A percentile compares a stretch with the other conserved stretches of the same genome.
Evolutionary conservation across 2,888 invertebrate species (phyloP).

Genomic region (Sminthurides aquaticus): DNA sequence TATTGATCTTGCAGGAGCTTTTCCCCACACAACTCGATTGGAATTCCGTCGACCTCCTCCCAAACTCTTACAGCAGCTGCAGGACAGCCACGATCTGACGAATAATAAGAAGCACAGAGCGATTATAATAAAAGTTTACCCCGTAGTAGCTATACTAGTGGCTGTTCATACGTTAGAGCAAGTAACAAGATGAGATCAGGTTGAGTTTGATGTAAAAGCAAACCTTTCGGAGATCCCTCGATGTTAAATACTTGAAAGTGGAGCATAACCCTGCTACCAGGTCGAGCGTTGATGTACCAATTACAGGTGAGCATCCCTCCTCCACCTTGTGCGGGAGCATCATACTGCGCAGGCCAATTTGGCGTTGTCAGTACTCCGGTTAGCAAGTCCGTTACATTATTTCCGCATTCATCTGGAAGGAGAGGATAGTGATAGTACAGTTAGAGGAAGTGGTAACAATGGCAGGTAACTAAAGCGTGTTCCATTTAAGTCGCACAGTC

Average conservation of each 20-base stretch:
- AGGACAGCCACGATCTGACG: constrained; percentile 82
- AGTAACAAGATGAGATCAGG: no score
- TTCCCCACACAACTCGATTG: constrained; percentile 83
- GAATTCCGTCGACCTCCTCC: constrained; percentile 71
- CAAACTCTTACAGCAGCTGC: constrained; percentile 84
- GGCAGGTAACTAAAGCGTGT: no score
- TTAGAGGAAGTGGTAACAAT: no score
- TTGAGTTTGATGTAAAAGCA: no score
- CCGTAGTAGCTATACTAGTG: no score
- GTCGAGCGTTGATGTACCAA: constrained; percentile 87
- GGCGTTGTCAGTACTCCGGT: constrained; percentile 82
- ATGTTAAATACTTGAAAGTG: constrained; percentile 86
- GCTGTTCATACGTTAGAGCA: no score
- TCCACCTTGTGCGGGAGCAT: constrained; percentile 66
- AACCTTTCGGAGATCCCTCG: constrained; percentile 83
- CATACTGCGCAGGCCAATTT: constrained; percentile 83
- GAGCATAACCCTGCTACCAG: constrained; percentile 78
- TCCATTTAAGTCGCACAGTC: no score
- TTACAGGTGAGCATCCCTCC: constrained; percentile 86
- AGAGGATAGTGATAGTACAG: no score
- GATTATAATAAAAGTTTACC: no score
- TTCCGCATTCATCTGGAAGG: constrained; percentile 67
- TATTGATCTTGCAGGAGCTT: constrained; percentile 66
- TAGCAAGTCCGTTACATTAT: constrained; percentile 70
- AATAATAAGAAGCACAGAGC: no score